phyloP scores from a whole-genome alignment of 2,888 invertebrate genomes.

The Fabriciana adippe region DNA sequence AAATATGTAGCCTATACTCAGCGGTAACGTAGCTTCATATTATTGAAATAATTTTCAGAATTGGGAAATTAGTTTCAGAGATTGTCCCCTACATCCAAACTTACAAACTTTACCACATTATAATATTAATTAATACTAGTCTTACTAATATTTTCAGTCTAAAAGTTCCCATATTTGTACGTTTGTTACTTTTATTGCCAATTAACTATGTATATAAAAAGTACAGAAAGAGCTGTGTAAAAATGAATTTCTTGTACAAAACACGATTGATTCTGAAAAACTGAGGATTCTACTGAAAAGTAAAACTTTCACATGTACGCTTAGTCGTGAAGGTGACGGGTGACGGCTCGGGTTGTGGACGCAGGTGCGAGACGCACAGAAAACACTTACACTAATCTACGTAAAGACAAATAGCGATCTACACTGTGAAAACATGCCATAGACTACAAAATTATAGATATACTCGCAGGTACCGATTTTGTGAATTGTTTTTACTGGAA shows the following conservation, averaged over 20 bases:
- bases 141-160: no score
- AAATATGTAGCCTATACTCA: no score
- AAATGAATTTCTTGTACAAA: not conserved
- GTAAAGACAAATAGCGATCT: constrained; percentile 69
- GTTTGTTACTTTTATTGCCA: no score
- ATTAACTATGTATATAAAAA: not conserved
- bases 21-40: no score
- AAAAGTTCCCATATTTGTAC: no score
- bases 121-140: no score
- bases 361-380: constrained; percentile 41
- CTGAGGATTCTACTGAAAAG: constrained; percentile 9
- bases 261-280: not conserved
- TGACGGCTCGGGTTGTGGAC: constrained; percentile 34
- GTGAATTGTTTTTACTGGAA: not conserved
- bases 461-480: not conserved
- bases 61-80: no score
- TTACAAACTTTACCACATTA: no score
- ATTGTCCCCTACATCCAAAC: no score
- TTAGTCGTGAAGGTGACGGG: constrained; percentile 30
- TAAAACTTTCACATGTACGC: constrained; percentile 26
- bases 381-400: constrained; percentile 72
- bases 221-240: not conserved
- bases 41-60: no score
- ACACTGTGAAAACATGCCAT: constrained; percentile 46
- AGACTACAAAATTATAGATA: constrained; percentile 31